phyloP scores from a whole-genome alignment of 2,888 invertebrate genomes.

The Noctua pronuba region DNA sequence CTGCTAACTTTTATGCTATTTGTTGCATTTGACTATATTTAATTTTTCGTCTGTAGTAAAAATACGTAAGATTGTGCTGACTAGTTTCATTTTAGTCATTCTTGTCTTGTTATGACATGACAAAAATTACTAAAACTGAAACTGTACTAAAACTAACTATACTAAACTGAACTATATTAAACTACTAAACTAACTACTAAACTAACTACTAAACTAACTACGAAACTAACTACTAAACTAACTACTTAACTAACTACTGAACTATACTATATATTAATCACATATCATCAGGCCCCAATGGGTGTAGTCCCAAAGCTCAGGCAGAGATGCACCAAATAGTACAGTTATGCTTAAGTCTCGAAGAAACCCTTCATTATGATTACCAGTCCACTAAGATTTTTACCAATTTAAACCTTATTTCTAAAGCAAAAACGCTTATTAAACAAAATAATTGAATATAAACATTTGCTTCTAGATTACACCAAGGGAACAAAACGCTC shows the following conservation, averaged over 20 bases:
- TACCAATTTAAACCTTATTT: background rate
- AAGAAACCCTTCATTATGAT: background rate
- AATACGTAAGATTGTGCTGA: background rate
- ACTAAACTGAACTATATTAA: too few relatives aligned
- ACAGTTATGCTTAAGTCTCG: background rate
- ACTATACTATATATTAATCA: background rate
- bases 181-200: too few relatives aligned
- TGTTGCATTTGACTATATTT: background rate
- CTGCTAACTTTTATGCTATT: background rate
- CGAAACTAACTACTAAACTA: too few relatives aligned
- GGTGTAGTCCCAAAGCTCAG: background rate
- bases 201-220: too few relatives aligned
- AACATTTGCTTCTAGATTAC: constrained; percentile 88
- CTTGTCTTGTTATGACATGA: too few relatives aligned
- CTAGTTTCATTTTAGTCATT: too few relatives aligned
- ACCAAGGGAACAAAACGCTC: constrained; percentile 92
- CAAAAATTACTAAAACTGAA: background rate
- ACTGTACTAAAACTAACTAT: too few relatives aligned
- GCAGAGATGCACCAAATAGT: background rate
- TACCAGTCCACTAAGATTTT: background rate
- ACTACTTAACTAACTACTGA: too few relatives aligned
- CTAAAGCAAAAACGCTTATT: constrained; percentile 3
- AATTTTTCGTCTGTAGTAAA: background rate
- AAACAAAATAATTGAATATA: constrained; percentile 14
- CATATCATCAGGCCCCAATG: background rate